These are phyloP conservation scores for Pterocles burchelli DNA, from an alignment of 2,113 vertebrate genomes.

Conservation along the genomic window DNA sequence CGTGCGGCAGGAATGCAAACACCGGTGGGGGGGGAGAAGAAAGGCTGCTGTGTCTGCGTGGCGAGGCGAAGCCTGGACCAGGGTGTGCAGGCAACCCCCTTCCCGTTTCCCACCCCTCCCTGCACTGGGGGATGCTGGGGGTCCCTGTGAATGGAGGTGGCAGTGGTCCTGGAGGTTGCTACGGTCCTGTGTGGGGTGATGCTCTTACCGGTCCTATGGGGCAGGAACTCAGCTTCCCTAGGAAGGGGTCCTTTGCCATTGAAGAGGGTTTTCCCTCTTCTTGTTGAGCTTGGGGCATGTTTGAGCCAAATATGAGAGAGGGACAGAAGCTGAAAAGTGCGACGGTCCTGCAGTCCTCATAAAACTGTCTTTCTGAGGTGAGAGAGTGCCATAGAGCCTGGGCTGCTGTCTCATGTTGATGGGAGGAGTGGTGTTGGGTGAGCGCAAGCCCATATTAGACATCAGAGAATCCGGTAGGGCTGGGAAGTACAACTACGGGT, in stretches of 20 bases:
- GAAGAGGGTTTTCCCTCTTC: neutral
- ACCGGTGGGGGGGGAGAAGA: slow-evolving; percentile 49
- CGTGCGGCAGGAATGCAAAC: slow-evolving; percentile 59
- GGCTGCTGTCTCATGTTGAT: neutral
- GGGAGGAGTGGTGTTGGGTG: neutral
- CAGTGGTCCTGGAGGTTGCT: accelerated
- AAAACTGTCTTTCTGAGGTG: slow-evolving; percentile 23
- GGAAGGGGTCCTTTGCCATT: neutral
- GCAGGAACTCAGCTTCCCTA: neutral
- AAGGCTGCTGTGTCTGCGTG: slow-evolving; percentile 41
- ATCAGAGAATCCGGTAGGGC: neutral
- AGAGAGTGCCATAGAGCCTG: neutral
- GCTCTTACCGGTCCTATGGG: accelerated
- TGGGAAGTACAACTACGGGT: neutral
- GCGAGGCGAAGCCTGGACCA: neutral
- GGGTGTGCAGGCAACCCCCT: neutral
- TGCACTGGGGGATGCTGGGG: accelerated
- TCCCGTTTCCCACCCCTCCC: neutral
- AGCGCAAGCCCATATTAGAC: neutral
- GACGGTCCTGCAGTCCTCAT: neutral
- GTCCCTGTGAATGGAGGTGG: neutral
- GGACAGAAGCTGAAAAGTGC: neutral
- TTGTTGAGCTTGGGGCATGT: neutral
- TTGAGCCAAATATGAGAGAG: neutral
- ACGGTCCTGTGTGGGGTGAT: neutral